Percentiles rank a stretch among this genome's conserved stretches.
Conservation (phyloP, 2,888 invertebrate species). For the Sabellastarte sp. region DNA sequence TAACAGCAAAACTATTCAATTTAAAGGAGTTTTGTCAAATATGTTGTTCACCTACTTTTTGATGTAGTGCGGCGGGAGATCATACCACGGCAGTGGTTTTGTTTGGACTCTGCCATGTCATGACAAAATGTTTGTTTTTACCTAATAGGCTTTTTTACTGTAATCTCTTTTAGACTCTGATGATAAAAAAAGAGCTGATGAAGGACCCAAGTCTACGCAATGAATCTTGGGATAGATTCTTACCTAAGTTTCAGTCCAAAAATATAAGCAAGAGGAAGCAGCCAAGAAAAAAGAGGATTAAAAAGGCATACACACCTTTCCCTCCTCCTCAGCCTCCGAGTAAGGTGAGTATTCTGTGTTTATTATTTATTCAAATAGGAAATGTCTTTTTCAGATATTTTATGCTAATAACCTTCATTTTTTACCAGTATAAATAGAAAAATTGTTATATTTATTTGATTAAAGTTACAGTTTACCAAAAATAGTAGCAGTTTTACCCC, state of each 20-base stretch:
- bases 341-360: constrained; percentile 67
- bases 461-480: too few species aligned
- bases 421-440: too few species aligned
- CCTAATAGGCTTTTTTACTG: constrained; percentile 2
- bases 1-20: too few species aligned
- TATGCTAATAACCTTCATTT: too few species aligned
- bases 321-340: constrained; percentile 91
- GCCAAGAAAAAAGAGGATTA: constrained; percentile 77
- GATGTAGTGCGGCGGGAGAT: too few species aligned
- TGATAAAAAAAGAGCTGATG: constrained; percentile 94
- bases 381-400: neutral
- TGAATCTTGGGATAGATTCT: constrained; percentile 94
- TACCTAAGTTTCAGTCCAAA: constrained; percentile 89
- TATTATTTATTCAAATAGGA: constrained; percentile 2
- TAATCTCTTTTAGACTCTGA: constrained; percentile 71
- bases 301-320: constrained; percentile 95
- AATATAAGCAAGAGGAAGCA: constrained; percentile 85
- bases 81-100: too few species aligned
- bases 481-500: too few species aligned
- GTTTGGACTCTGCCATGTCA: too few species aligned
- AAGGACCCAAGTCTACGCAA: constrained; percentile 88
- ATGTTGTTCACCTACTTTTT: too few species aligned
- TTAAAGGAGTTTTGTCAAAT: too few species aligned
- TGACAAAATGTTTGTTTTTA: too few species aligned
- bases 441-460: too few species aligned